These are phyloP conservation scores for Arenicola marina DNA, from an alignment of 2,888 invertebrate species.

Conservation along the genomic window DNA sequence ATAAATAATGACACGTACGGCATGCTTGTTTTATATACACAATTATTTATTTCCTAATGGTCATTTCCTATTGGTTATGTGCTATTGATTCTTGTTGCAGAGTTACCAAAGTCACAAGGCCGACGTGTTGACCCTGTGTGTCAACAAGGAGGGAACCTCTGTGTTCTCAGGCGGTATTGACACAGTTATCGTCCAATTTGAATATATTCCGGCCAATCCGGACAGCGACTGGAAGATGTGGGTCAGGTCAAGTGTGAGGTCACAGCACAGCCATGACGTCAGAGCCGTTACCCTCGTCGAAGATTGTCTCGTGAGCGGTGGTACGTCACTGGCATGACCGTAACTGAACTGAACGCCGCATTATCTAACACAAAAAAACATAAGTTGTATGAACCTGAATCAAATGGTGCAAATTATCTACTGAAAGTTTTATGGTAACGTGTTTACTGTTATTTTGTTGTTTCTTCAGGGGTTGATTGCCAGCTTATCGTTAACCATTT, in stretches of 20 bases:
- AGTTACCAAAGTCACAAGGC: conserved; percentile 77
- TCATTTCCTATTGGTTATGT: neutral
- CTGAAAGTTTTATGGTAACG: too few species aligned
- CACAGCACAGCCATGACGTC: conserved; percentile 87
- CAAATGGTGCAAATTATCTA: too few species aligned
- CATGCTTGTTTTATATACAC: neutral
- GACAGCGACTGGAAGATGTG: conserved; percentile 67
- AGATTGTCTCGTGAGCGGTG: neutral
- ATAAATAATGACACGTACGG: neutral
- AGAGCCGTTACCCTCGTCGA: conserved; percentile 67
- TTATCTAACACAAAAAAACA: neutral
- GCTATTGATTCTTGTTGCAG: conserved; percentile 36
- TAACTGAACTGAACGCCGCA: neutral
- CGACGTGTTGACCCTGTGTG: conserved; percentile 76
- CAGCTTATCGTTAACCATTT: too few species aligned
- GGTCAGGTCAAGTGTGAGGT: conserved; percentile 80
- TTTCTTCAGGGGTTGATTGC: too few species aligned
- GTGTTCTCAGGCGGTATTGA: conserved; percentile 68
- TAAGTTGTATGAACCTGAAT: too few species aligned
- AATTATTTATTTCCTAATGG: too few species aligned
- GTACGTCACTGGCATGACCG: neutral
- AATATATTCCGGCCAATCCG: conserved; percentile 66
- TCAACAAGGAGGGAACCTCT: conserved; percentile 60
- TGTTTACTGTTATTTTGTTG: too few species aligned
- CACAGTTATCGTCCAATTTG: conserved; percentile 76